These are phyloP conservation scores for Microcebus ravelobensis DNA, from an alignment of 2,113 vertebrate species.

Conservation along the genomic window DNA sequence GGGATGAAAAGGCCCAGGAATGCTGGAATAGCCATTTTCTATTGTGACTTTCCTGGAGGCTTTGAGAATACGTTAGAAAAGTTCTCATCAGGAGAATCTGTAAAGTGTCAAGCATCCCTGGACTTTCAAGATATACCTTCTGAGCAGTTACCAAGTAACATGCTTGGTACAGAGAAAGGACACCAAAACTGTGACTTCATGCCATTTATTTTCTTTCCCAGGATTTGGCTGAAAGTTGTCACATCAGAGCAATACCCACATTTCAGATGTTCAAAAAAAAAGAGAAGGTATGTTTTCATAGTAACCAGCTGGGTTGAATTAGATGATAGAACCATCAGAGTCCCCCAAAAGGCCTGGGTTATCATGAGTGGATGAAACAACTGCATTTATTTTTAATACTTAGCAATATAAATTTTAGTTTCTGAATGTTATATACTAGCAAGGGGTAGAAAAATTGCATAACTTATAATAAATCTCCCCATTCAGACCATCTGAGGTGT, in stretches of 20 bases:
- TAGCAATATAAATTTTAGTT: constrained; percentile 9
- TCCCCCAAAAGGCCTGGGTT: neutral
- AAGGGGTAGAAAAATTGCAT: neutral
- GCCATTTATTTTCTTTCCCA: constrained; percentile 51
- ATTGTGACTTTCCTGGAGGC: neutral
- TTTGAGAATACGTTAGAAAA: neutral
- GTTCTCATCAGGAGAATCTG: neutral
- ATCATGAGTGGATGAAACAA: neutral
- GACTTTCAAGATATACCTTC: neutral
- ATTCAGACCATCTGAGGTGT: neutral
- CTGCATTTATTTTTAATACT: constrained; percentile 43
- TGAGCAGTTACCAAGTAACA: neutral
- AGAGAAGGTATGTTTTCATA: constrained; percentile 72
- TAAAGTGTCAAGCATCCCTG: neutral
- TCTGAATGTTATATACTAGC: neutral
- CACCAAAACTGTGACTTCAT: neutral
- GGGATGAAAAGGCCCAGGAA: neutral
- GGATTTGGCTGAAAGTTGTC: constrained; percentile 66
- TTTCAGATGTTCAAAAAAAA: constrained; percentile 74
- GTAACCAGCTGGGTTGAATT: constrained; percentile 35
- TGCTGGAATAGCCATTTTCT: neutral
- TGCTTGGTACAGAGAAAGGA: neutral
- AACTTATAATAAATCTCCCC: neutral
- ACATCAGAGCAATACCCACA: constrained; percentile 65
- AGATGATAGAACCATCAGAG: neutral